Evolutionary conservation across 2,113 vertebrate species (phyloP), one percentile per base, ranked within the genome.

Genomic region (Cyprinodon variegatus): DNA sequence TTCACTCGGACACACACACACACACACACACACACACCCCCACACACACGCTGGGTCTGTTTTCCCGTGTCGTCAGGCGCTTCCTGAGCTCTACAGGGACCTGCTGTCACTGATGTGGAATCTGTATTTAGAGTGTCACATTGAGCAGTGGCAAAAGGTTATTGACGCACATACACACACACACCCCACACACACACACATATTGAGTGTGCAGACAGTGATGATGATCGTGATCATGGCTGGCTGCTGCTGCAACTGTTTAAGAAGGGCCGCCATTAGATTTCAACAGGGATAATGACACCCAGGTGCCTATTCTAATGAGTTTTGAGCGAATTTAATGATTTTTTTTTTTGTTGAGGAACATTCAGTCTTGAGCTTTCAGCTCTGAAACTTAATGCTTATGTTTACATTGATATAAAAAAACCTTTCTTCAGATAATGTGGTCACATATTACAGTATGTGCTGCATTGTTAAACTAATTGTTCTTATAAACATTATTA

Each of bases 111-210:
- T 82, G 72, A 88, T 77, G 83, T 83, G 74, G 77, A 88, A 79
- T 88, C 83, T 86, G 85, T 87, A 73, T 86, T 90, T 84, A 81
- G 75, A 79, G 73, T 78, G 76, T 88, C 69, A 82, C 69, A 57
- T 72, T 82, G 85, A 82, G 87, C 78, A 76, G 45, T 74, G 65
- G 71, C 1, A 13, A 83, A 83, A 85, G 83, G 82, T 90, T 86
- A 77, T 41, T 15, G 29, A 68, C 77, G 77, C 73, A 43, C 46
- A 70, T 59, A 13, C 66, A 68, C 63, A 22, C 59, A 20, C 60
- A 22, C 46, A 62, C 66, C 45, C 75, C 65, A 61, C 66, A 60
- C 64, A 13, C 61, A 59, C 68, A 37, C 36, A 17, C 68, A 6
- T 15, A 17, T 17, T n/a, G 50, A 48, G 57, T 11, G 39, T 72